These are phyloP conservation scores for Stegodyphus dumicola DNA, from an alignment of 1,140 invertebrate species.

Conservation along the genomic window DNA sequence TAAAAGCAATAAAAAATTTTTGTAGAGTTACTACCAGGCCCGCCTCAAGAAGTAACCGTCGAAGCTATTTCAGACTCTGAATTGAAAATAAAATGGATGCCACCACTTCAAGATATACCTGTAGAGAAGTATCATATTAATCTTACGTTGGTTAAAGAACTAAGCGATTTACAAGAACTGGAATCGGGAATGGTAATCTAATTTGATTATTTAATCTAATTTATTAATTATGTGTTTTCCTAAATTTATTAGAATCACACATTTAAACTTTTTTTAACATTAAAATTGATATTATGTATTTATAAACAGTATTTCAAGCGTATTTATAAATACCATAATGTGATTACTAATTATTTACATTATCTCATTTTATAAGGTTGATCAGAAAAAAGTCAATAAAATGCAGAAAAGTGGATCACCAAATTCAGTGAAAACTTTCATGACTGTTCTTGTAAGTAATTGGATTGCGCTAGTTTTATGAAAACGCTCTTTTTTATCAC, in stretches of 20 bases:
- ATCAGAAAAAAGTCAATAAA: slow-evolving; percentile 40
- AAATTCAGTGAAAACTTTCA: slow-evolving; percentile 36
- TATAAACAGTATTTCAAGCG: too few relatives aligned
- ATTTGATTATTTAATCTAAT: too few relatives aligned
- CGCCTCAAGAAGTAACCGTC: slow-evolving; percentile 77
- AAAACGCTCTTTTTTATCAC: too few relatives aligned
- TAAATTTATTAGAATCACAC: too few relatives aligned
- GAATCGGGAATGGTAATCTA: slow-evolving; percentile 29
- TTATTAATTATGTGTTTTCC: too few relatives aligned
- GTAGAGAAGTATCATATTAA: slow-evolving; percentile 79
- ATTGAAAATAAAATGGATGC: slow-evolving; percentile 77
- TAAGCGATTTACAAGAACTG: slow-evolving; percentile 32
- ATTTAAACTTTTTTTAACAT: too few relatives aligned
- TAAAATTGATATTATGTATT: too few relatives aligned
- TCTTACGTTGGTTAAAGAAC: slow-evolving; percentile 70
- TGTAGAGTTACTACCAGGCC: slow-evolving; percentile 79
- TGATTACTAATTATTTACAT: too few relatives aligned
- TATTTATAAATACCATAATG: too few relatives aligned
- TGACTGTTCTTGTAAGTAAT: slow-evolving; percentile 39
- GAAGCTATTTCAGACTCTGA: slow-evolving; percentile 78
- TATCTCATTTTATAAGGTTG: background rate
- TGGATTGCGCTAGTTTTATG: too few relatives aligned
- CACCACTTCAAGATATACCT: slow-evolving; percentile 74
- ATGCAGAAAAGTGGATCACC: slow-evolving; percentile 6
- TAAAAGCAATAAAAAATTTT: slow-evolving; percentile 3